Conservation (phyloP, 2,888 invertebrate species). For the Thymelicus acteon region DNA sequence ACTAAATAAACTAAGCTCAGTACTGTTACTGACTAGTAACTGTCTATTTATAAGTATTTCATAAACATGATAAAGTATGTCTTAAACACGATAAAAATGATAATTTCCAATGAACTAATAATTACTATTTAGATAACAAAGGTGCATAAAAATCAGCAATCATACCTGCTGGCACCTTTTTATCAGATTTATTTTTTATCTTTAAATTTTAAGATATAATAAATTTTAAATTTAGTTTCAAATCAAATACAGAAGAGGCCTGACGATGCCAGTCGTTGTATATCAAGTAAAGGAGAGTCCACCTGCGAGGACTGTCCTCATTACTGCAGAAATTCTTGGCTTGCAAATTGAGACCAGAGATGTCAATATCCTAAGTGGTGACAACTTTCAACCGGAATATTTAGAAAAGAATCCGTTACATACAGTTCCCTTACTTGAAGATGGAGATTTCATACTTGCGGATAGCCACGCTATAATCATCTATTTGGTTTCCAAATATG, state of each 20-base stretch:
- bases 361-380: constrained; percentile 46
- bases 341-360: constrained; percentile 49
- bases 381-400: constrained; percentile 51
- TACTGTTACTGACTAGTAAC: too few species aligned
- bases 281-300: constrained; percentile 49
- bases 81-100: too few species aligned
- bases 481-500: constrained; percentile 59
- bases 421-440: constrained; percentile 57
- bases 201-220: too few species aligned
- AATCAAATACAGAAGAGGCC: background rate
- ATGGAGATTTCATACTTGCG: constrained; percentile 53
- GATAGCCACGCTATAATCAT: constrained; percentile 61
- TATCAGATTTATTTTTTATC: too few species aligned
- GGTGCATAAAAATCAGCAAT: too few species aligned
- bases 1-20: too few species aligned
- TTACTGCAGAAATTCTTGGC: constrained; percentile 52
- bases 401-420: constrained; percentile 57
- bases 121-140: too few species aligned
- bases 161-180: too few species aligned
- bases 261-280: constrained; percentile 24
- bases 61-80: too few species aligned
- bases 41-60: too few species aligned
- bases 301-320: constrained; percentile 52
- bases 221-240: background rate
- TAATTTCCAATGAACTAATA: too few species aligned